Evolutionary conservation across 53 echinoderm and acorn worm genomes (phyloP).

Genomic region (Zoroaster sp.): DNA sequence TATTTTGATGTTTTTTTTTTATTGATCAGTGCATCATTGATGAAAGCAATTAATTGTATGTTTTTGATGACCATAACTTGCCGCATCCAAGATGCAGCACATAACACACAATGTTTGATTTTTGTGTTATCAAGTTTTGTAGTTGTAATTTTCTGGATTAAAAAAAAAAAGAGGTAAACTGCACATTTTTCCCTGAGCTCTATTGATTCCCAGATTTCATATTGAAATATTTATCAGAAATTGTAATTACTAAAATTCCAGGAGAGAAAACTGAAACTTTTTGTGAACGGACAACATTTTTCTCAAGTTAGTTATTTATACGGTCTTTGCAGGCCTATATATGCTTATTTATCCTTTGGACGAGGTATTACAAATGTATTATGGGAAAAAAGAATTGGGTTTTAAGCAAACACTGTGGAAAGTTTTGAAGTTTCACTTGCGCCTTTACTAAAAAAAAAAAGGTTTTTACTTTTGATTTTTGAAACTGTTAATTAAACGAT

Average conservation of each 20-base stretch:
- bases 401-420: neutral
- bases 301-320: neutral
- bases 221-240: constrained; percentile 27
- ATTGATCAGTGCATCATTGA: constrained; percentile 25
- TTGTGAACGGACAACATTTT: neutral
- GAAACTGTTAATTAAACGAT: neutral
- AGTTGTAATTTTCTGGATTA: constrained; percentile 14
- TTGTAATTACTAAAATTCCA: constrained; percentile 1
- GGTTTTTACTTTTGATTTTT: constrained; percentile 30
- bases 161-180: neutral
- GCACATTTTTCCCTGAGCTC: neutral
- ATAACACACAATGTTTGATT: neutral
- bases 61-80: constrained; percentile 46
- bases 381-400: neutral
- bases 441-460: neutral
- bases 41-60: constrained; percentile 30
- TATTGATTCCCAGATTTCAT: constrained; percentile 3
- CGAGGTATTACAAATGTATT: neutral
- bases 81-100: constrained; percentile 45
- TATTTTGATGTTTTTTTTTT: constrained; percentile 44
- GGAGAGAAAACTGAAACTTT: constrained; percentile 9
- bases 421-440: neutral
- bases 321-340: neutral
- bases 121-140: constrained; percentile 24
- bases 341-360: neutral